Base-by-base conservation (phyloP, 2,888 invertebrate genomes). In the Trissoscelio sp. region DNA sequence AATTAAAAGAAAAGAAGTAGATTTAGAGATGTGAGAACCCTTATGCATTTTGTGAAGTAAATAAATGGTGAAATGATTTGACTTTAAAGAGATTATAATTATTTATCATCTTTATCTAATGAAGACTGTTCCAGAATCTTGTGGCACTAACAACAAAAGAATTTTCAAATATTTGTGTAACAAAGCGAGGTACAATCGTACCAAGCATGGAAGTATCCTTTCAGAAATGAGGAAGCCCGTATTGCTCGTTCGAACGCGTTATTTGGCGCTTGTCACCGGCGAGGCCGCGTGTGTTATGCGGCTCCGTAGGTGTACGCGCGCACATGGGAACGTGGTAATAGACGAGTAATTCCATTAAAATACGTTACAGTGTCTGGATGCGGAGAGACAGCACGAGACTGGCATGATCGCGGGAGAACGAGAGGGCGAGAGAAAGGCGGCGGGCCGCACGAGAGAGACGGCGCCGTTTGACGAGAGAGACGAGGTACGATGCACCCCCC, bases 291-390 rank as follows among this genome's bases (percentile, higher is more conserved):
- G 24, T 75, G 73, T 77, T 82, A 57, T 57, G 58, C 58, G 69
- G 67, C 39, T 42, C 34, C 69, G 79, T 79, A 73, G 83, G 82
- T 83, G 85, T 84, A 80, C 81, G 81, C 83, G 79, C 82, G 58
- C 44, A 83, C 84, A 82, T 79, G 83, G 75, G 78, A 83, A 83
- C 85, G 85, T 84, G 85, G 87, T 86, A 88, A 88, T 87, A 85
- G 88, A 85, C 85, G 83, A 84, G 84, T 87, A 88, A 88, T 89
- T 87, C 85, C 85, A 88, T 88, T 88, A 86, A 86, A 86, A 87
- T 88, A 86, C 85, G 87, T 86, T 85, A 85, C 85, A 84, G 85
- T 83, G 86, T 85, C 84, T 81, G 81, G 81, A 83, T 57, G 64
- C 75, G 69, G 75, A 73, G 79, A 83, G 81, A 82, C 64, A 83